Conservation (phyloP, 64 coral and sea anemone species). For the Montipora foliosa region DNA sequence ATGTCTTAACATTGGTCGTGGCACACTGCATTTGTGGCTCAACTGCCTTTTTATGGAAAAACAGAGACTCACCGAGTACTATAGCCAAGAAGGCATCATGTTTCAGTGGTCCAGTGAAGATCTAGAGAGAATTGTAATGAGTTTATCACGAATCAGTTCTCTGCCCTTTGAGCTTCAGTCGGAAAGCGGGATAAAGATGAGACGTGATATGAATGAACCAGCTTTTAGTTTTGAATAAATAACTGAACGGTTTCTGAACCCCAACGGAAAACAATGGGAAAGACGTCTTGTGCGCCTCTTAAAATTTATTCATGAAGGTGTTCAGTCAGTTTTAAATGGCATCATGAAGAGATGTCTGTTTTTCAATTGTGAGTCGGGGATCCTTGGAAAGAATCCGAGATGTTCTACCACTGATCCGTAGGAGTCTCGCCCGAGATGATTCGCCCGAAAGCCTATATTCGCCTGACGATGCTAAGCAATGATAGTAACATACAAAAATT, state of each 20-base stretch:
- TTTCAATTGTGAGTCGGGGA: no score
- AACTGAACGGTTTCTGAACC: background rate
- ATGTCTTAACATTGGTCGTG: conserved; percentile 29
- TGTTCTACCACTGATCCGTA: no score
- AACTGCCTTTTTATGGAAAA: background rate
- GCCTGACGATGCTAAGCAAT: no score
- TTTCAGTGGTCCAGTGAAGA: background rate
- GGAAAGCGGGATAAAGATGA: background rate
- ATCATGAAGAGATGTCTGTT: no score
- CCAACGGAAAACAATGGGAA: no score
- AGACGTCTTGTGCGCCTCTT: no score
- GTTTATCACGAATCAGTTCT: conserved; percentile 10
- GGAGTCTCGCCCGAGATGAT: no score
- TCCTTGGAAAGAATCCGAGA: no score
- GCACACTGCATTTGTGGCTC: conserved; percentile 20
- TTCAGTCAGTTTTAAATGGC: no score
- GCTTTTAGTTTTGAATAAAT: conserved; percentile 37
- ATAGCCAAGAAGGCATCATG: background rate
- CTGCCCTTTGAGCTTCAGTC: conserved; percentile 12
- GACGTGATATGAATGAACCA: background rate
- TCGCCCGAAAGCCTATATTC: no score
- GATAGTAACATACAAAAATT: no score
- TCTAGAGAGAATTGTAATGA: conserved; percentile 9
- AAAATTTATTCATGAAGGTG: no score
- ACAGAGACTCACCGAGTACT: conserved; percentile 10